These are phyloP conservation scores for Drosophila guanche DNA, from an alignment of 1,140 invertebrate species.

Conservation along the genomic window DNA sequence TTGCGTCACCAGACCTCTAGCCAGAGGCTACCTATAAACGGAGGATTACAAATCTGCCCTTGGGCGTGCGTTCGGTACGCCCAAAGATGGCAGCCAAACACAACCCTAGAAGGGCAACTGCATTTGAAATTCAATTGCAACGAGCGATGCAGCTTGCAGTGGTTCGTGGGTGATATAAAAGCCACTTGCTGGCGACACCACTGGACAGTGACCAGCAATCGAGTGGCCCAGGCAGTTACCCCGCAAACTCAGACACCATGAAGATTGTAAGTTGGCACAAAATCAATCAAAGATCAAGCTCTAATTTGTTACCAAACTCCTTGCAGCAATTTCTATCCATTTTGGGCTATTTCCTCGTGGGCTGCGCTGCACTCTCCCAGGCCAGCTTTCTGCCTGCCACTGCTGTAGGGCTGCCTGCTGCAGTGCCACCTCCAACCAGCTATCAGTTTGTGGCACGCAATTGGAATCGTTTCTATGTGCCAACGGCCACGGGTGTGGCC, in stretches of 20 bases:
- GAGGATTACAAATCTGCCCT: conserved; percentile 62
- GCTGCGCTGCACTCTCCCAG: conserved; percentile 23
- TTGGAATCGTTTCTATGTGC: conserved; percentile 60
- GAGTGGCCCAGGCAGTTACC: conserved; percentile 10
- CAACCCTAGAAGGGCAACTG: conserved; percentile 37
- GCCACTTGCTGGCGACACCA: background rate
- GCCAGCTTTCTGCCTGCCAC: conserved; percentile 57
- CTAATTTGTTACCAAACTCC: background rate
- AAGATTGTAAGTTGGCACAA: conserved; percentile 46
- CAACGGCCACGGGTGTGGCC: conserved; percentile 22
- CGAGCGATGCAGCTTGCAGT: too few relatives aligned
- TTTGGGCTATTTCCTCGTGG: conserved; percentile 45
- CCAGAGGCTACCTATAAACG: conserved; percentile 7
- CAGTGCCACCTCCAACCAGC: conserved; percentile 53
- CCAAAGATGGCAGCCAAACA: conserved; percentile 36
- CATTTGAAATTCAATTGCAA: conserved; percentile 67
- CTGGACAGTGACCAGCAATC: conserved; percentile 46
- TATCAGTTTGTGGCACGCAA: conserved; percentile 71
- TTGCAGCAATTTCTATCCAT: background rate
- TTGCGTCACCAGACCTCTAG: conserved; percentile 55
- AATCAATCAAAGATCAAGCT: background rate
- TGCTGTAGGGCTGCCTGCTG: conserved; percentile 17
- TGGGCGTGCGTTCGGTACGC: conserved; percentile 18
- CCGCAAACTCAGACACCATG: conserved; percentile 35
- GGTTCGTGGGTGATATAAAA: conserved; percentile 48